Evolutionary conservation across 2,888 invertebrate species (phyloP).

Genomic region (Tortrix viridana): DNA sequence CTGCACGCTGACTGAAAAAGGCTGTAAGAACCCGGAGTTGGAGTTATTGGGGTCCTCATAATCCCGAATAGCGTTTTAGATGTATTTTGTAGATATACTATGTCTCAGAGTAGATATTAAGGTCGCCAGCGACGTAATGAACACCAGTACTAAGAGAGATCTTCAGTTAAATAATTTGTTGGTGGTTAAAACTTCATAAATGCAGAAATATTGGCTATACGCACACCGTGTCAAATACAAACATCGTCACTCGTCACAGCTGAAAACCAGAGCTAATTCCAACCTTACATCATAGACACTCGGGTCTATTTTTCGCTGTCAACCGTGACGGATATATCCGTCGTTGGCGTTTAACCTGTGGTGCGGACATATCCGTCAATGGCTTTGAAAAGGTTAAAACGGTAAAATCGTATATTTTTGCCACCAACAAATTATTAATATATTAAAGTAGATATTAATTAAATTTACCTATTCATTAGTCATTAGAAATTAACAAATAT

Average conservation of each 20-base stretch:
- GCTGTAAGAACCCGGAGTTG: slow-evolving; percentile 53
- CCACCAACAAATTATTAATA: slow-evolving; percentile 31
- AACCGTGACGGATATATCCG: no score
- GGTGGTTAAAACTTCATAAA: slow-evolving; percentile 1
- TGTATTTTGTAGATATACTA: slow-evolving; percentile 47
- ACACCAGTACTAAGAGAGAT: slow-evolving; percentile 50
- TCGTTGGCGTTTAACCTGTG: no score
- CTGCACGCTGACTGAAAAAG: slow-evolving; percentile 69
- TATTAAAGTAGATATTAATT: slow-evolving; percentile 32
- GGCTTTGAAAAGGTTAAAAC: no score
- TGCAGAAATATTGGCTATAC: neutral
- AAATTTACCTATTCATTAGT: slow-evolving; percentile 14
- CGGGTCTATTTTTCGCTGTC: no score
- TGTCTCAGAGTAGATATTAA: slow-evolving; percentile 43
- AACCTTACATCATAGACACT: no score
- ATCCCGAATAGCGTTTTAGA: slow-evolving; percentile 47
- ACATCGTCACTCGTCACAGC: no score
- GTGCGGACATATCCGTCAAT: no score
- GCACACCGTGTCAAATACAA: no score
- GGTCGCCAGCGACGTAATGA: slow-evolving; percentile 45
- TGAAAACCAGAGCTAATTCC: no score
- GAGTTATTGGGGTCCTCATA: slow-evolving; percentile 8
- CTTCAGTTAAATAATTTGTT: slow-evolving; percentile 6
- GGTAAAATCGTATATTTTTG: slow-evolving; percentile 2
- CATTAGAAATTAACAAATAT: slow-evolving; percentile 27